Evolutionary conservation across 2,113 vertebrate species (phyloP), one percentile per base, ranked within the genome.

Genomic region (Brachyhypopomus occidentalis): DNA sequence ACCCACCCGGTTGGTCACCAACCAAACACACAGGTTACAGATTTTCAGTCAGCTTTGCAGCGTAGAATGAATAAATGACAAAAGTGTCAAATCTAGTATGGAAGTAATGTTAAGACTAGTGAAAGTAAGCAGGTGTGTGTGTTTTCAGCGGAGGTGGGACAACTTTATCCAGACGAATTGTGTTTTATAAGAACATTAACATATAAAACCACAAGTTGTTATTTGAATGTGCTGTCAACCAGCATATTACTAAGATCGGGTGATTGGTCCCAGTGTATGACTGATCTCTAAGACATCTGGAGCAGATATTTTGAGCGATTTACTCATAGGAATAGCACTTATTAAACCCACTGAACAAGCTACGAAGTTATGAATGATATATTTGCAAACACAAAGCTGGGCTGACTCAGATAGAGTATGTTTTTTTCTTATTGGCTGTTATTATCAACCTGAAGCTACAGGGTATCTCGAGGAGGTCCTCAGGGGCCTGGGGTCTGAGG

Each of bases 401-500:
- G 12, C 45, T 11, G 12, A 52, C 45, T 12, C 45, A 52, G 45
- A 52, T 52, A 52, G 8, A 52, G 9, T 14, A 52, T 52, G 45
- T 52, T 52, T 14, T 14, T 52, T 5, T 52, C 8, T 52, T 52
- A 52, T 52, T 14, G 11, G 48, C 84, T 79, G 82, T 84, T 83
- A 83, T 70, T 83, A 83, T 70, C 52, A 36, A 55, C 72, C 70
- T 60, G 67, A 67, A 88, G 88, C 83, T 88, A 89, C 79, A 79
- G 74, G 1, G 20, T 12, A 55, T 86, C 85, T 80, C 80, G 64
- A 85, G 86, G 83, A 77, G 52, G 25, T 22, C 27, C 52, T 14
- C 45, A 52, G 30, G 23, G 23, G 62, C 34, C 79, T 59, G 55
- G 17, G 79, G 81, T 88, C 85, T 87, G 84, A 75, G 82, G 52